Base-by-base conservation (phyloP, 2,113 vertebrate species). In the Microtus richardsoni region DNA sequence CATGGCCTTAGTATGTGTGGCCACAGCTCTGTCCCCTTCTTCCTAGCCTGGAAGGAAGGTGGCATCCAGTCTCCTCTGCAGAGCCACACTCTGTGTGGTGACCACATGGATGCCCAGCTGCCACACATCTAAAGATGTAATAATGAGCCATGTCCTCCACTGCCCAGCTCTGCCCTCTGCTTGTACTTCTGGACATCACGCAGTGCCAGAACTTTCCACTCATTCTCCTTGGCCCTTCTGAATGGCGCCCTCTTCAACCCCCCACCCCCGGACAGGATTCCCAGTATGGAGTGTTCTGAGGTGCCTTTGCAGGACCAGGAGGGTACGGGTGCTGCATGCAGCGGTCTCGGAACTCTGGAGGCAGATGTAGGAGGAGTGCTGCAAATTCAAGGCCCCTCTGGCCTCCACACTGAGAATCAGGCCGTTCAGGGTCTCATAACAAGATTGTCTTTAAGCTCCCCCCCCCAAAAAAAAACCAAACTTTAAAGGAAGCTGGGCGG, bases 161-260 rank as follows among this genome's bases (percentile, higher is more conserved):
- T 26, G 16, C 28, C 13, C 66, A 7, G 78, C 3, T 44, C 77
- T 66, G 80, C 39, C 19, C 19, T 21, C 70, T 19, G 9, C 0
- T 0, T 3, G 28, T 36, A 30, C 10, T 52, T 41, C n/a, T 4
- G 3, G 26, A 22, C 75, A 7, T 10, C 2, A 39, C 0, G 7
- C 28, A 3, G 70, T 71, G 9, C 73, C 6, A 1, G 4, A 39
- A 30, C 2, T 0, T 5, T 0, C 14, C 6, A 3, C 26, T 22
- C 28, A 2, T 54, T 24, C 49, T 7, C 3, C 7, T 24, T 9
- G 2, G 12, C 2, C 44, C 12, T 62, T n/a, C 26, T 3, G 3
- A 1, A 36, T 33, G 41, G 1, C 1, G 1, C 16, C 30, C 64
- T 21, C 54, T 7, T 73, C 30, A n/a, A 30, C 58, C n/a, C 41